Percentiles rank a stretch among this genome's conserved stretches.
phyloP scores from a whole-genome alignment of 2,113 vertebrate genomes.

The Carettochelys insculpta region DNA sequence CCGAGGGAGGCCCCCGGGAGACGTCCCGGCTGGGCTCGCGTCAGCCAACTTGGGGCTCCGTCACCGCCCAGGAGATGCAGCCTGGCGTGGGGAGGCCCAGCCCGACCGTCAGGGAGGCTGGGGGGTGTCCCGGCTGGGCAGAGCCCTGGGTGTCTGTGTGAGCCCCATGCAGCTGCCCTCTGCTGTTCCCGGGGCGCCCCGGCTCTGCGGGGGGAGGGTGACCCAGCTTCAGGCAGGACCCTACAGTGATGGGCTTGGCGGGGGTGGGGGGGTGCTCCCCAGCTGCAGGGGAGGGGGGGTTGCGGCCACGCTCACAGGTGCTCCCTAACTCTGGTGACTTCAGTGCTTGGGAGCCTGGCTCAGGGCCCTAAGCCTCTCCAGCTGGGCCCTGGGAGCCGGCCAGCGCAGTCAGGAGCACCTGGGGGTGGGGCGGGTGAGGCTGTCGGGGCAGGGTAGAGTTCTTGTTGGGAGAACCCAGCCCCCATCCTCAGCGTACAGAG shows the following conservation, averaged over 20 bases:
- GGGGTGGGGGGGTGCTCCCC: background rate
- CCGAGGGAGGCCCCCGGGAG: too few species aligned
- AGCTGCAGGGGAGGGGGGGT: background rate
- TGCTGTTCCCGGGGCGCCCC: too few species aligned
- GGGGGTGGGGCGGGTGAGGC: background rate
- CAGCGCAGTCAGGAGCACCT: background rate
- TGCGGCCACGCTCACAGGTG: background rate
- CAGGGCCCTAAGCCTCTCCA: background rate
- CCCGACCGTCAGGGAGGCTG: background rate
- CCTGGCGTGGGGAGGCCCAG: background rate
- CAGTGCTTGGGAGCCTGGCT: background rate
- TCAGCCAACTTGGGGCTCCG: rapidly evolving
- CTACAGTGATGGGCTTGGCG: background rate
- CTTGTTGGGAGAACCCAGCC: background rate
- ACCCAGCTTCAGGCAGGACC: background rate
- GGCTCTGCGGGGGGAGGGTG: too few species aligned
- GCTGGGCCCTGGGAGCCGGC: background rate
- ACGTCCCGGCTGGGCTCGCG: background rate
- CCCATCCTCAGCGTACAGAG: too few species aligned
- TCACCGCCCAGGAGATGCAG: background rate
- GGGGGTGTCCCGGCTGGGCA: background rate
- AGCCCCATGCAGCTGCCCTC: background rate
- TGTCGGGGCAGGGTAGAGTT: background rate
- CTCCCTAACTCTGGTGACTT: background rate
- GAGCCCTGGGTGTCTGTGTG: background rate